Base-by-base conservation (phyloP, 2,797 vertebrate genomes). In the Phylloscopus collybita region DNA sequence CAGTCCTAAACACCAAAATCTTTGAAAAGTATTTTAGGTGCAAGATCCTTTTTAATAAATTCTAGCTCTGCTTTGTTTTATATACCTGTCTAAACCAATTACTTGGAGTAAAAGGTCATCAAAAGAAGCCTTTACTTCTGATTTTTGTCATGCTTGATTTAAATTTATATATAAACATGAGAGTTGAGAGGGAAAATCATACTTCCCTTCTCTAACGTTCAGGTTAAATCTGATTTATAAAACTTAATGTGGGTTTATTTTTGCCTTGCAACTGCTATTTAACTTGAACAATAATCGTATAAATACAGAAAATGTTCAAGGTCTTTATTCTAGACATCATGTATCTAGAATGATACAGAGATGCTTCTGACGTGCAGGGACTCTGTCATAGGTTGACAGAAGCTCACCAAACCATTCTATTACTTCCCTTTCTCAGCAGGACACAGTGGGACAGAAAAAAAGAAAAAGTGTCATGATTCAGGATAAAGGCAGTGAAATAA, bases 121-220 rank as follows among this genome's bases (percentile, higher is more conserved):
- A 81, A 45, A 92, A 92, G 47, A 88, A 94, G 19, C 2, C 25
- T 83, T 93, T 88, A 38, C 12, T 86, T 78, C 26, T 59, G 34
- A 45, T 72, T 95, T 93, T 94, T 94, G 47, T 75, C n/a, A 30
- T 61, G 11, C 84, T 94, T 93, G 25, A 22, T 91, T 83, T 86
- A n/a, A 8, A 9, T 61, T 78, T 75, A 19, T 66, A 29, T 34
- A 61, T 8, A 78, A 75, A 83, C 34, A 65, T 54, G 30, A 59
- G 18, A 69, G 11, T 10, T 72, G 50, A 86, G 57, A 86, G 1
- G 32, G 12, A 82, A 86, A 90, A 72, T 2, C 2, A 20, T 53
- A 65, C 38, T 72, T 85, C 2, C 15, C 8, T 5, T 85, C n/a
- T 84, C 34, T 38, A 80, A 80, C 34, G 75, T 93, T 71, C 84